Percentiles rank a stretch among this genome's conserved stretches.
Evolutionary conservation across 2,113 vertebrate genomes (phyloP).

Genomic region (Hemiprocne comata): DNA sequence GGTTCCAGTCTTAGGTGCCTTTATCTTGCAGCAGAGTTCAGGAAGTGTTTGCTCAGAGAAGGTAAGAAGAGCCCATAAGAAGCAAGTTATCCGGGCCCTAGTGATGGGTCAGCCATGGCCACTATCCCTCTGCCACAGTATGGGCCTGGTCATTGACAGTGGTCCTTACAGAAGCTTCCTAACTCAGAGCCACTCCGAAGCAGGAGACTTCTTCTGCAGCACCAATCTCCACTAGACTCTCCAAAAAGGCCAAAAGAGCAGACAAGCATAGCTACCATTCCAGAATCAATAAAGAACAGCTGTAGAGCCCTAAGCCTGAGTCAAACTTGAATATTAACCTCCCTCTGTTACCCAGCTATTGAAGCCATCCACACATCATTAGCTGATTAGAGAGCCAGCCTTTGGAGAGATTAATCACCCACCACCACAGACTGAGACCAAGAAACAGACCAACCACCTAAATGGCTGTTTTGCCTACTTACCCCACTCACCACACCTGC

Average conservation of each 20-base stretch:
- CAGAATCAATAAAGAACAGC: neutral
- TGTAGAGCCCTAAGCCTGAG: neutral
- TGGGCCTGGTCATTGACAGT: neutral
- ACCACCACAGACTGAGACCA: neutral
- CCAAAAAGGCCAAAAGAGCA: neutral
- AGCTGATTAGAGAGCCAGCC: neutral
- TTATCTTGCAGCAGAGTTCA: neutral
- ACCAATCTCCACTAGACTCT: neutral
- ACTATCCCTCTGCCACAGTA: neutral
- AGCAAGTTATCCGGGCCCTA: neutral
- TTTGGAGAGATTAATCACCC: neutral
- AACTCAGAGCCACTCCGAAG: neutral
- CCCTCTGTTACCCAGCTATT: neutral
- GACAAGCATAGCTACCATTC: neutral
- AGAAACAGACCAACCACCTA: neutral
- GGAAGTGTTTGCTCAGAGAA: neutral
- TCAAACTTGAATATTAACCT: neutral
- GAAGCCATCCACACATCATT: neutral
- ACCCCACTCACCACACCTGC: neutral
- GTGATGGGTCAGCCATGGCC: neutral
- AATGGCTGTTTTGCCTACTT: neutral
- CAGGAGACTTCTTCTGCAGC: neutral
- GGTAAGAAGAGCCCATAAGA: neutral
- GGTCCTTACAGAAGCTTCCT: neutral
- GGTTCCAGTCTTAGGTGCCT: neutral